These are phyloP conservation scores for Ophonus ardosiacus DNA, from an alignment of 2,888 invertebrate species.

Conservation along the genomic window DNA sequence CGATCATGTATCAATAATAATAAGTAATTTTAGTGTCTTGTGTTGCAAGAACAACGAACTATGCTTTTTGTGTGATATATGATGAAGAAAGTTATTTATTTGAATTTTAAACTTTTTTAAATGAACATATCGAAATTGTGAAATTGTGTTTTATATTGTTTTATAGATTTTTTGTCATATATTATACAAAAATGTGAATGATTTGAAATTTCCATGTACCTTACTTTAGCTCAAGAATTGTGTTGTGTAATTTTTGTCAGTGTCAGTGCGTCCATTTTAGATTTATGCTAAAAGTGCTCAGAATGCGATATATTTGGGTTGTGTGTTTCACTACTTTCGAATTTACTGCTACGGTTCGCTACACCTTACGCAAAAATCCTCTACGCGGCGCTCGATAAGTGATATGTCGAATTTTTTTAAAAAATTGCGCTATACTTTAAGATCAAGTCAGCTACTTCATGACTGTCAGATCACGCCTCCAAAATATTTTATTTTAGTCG, in stretches of 20 bases:
- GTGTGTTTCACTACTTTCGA: no score
- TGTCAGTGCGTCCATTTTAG: constrained; percentile 36
- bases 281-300: constrained; percentile 13
- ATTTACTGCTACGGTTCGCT: no score
- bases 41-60: constrained; percentile 38
- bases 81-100: background rate
- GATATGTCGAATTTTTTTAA: no score
- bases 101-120: constrained; percentile 20
- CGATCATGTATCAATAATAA: constrained; percentile 40
- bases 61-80: constrained; percentile 34
- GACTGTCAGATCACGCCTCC: no score
- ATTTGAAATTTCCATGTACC: constrained; percentile 45
- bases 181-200: constrained; percentile 43
- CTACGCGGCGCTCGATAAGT: no score
- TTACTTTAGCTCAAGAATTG: constrained; percentile 56
- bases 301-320: constrained; percentile 2
- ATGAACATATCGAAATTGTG: constrained; percentile 30
- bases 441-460: no score
- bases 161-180: constrained; percentile 45
- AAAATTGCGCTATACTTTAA: no score
- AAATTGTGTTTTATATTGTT: constrained; percentile 25
- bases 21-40: constrained; percentile 1
- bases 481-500: no score
- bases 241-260: constrained; percentile 45
- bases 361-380: no score